These are phyloP conservation scores for Vimba vimba DNA, from an alignment of 2,113 vertebrate genomes.

Conservation along the genomic window DNA sequence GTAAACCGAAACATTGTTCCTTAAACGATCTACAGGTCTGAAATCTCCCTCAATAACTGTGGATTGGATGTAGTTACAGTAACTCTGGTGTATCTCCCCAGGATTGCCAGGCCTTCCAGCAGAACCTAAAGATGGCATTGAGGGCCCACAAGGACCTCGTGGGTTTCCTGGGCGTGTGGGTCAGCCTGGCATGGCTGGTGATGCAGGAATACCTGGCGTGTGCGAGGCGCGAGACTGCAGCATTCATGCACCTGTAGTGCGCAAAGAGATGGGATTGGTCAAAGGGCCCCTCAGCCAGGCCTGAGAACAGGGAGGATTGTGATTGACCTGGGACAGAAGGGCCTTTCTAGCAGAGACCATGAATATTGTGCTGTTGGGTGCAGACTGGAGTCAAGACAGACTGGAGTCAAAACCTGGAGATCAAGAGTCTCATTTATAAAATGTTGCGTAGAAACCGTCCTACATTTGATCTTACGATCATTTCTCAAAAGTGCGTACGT, in stretches of 20 bases:
- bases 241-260: conserved; percentile 68
- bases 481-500: too few species aligned
- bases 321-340: background rate
- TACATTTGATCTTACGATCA: too few species aligned
- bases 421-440: background rate
- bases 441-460: too few species aligned
- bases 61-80: background rate
- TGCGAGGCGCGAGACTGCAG: conserved; percentile 76
- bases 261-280: conserved; percentile 76
- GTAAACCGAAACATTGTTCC: too few species aligned
- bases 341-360: conserved; percentile 15
- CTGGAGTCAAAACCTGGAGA: conserved; percentile 4
- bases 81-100: conserved; percentile 46
- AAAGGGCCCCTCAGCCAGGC: conserved; percentile 70
- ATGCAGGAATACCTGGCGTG: conserved; percentile 68
- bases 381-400: conserved; percentile 28
- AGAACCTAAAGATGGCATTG: conserved; percentile 66
- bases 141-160: conserved; percentile 66
- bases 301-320: conserved; percentile 48
- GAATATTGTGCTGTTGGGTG: conserved; percentile 14
- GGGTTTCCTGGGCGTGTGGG: conserved; percentile 71
- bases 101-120: conserved; percentile 71
- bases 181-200: conserved; percentile 58
- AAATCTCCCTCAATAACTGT: background rate
- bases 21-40: too few species aligned